These are phyloP conservation scores for Brachypteracias leptosomus DNA, from an alignment of 2,113 vertebrate genomes.

Conservation along the genomic window DNA sequence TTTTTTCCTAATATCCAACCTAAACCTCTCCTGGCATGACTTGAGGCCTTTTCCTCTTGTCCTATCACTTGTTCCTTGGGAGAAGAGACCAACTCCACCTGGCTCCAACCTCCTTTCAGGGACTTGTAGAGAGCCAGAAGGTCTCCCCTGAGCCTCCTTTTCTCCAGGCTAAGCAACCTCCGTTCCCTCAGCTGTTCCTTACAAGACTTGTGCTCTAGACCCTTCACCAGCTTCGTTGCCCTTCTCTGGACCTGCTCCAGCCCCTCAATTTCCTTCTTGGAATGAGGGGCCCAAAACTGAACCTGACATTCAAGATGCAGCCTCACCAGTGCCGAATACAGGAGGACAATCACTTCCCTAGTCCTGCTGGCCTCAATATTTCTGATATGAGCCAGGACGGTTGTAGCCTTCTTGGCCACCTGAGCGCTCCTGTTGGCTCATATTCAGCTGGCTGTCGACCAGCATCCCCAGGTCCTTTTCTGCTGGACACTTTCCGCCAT, in stretches of 20 bases:
- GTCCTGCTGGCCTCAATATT: background rate
- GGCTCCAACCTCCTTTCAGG: too few species aligned
- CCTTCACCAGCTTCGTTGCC: background rate
- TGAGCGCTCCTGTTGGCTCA: too few species aligned
- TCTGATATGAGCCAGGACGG: too few species aligned
- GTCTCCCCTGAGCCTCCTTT: background rate
- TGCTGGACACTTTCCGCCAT: too few species aligned
- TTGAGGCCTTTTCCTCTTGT: background rate
- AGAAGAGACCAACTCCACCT: background rate
- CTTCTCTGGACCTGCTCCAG: background rate
- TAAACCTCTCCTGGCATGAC: background rate
- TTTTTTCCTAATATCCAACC: background rate
- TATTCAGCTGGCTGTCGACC: too few species aligned
- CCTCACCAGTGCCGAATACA: background rate
- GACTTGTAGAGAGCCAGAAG: too few species aligned
- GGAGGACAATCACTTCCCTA: background rate
- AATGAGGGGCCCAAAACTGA: background rate
- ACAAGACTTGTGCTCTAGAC: background rate
- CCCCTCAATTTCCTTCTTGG: background rate
- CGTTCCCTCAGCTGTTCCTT: background rate
- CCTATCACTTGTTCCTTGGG: background rate
- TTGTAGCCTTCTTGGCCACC: too few species aligned
- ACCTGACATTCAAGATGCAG: background rate
- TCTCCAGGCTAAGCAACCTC: background rate
- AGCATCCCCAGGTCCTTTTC: too few species aligned